These are phyloP conservation scores for Pholis gunnellus DNA, from an alignment of 2,113 vertebrate species.

Conservation along the genomic window DNA sequence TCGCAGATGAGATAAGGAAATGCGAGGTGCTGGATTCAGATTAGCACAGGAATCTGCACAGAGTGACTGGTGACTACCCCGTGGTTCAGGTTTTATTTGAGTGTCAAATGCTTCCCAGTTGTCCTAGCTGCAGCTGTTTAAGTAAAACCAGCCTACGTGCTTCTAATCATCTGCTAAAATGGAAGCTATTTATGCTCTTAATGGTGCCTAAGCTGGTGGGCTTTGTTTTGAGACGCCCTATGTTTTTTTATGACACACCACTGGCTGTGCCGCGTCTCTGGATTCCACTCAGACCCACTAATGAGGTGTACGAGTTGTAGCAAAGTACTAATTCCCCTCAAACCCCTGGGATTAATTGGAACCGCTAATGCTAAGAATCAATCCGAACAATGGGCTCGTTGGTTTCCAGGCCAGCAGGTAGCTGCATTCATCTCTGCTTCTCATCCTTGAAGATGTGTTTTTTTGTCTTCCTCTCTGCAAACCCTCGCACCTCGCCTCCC, in stretches of 20 bases:
- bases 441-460: slow-evolving; percentile 39
- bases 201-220: slow-evolving; percentile 9
- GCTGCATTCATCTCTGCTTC: slow-evolving; percentile 39
- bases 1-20: slow-evolving; percentile 56
- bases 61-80: slow-evolving; percentile 31
- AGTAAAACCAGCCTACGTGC: slow-evolving; percentile 33
- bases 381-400: slow-evolving; percentile 50
- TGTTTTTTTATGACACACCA: slow-evolving; percentile 40
- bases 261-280: slow-evolving; percentile 31
- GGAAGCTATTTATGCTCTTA: slow-evolving; percentile 41
- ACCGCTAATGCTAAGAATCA: slow-evolving; percentile 59
- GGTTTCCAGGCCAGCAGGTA: slow-evolving; percentile 61
- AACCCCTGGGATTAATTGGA: slow-evolving; percentile 67
- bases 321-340: slow-evolving; percentile 70
- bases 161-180: slow-evolving; percentile 36
- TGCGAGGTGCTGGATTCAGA: slow-evolving; percentile 47
- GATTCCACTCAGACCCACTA: slow-evolving; percentile 59
- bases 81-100: slow-evolving; percentile 42
- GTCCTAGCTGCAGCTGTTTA: slow-evolving; percentile 35
- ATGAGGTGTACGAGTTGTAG: slow-evolving; percentile 62
- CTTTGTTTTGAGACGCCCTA: slow-evolving; percentile 31
- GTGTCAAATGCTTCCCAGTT: slow-evolving; percentile 37
- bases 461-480: slow-evolving; percentile 19
- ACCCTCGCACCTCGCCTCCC: neutral
- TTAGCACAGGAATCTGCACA: slow-evolving; percentile 21